Base-by-base conservation (phyloP, 2,888 invertebrate genomes). In the Orthosia incerta region DNA sequence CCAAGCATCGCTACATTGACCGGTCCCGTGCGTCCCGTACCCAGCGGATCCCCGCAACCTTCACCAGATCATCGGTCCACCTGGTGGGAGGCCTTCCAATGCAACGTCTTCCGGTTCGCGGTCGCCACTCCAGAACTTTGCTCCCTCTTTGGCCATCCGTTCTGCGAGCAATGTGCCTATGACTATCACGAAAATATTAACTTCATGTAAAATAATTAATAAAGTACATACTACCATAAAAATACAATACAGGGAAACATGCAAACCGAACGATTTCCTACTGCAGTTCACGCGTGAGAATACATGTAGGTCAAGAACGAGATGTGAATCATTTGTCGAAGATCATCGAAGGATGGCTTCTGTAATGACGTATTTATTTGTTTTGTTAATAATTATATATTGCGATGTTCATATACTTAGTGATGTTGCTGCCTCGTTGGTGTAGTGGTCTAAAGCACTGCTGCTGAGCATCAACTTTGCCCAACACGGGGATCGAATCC, bases 301-400 rank as follows among this genome's bases (percentile, higher is more conserved):
- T 61, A 70, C 70, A 86, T 68, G 62, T 87, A 51, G 86, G 86
- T 87, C 86, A 86, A 87, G 86, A 74, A 87, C 86, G 74, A 72
- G 56, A 70, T 61, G 71, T 87, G 86, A 87, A 86, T 86, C 82
- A 86, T 76, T 87, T 85, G 78, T 56, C 81, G 83, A 65, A 79
- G 74, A 80, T 85, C 69, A 85, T 79, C 73, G 51, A 23, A 63
- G 65, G 79, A 82, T 71, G 66, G 59, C 68, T 76, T 56, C 31
- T 60, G 20, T 71, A 75, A 61, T 80, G 64, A 71, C 73, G 78
- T 77, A 18, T 73, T 73, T 48, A 66, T 68, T 64, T 71, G 74
- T 81, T 85, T 86, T 83, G 76, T 85, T 80, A 71, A 9, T 46
- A 67, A 12, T 76, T 76, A 60, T 59, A 55, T 69, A 59, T 62